Base-by-base conservation (phyloP, 2,888 invertebrate genomes). In the Tiliacea citrago region DNA sequence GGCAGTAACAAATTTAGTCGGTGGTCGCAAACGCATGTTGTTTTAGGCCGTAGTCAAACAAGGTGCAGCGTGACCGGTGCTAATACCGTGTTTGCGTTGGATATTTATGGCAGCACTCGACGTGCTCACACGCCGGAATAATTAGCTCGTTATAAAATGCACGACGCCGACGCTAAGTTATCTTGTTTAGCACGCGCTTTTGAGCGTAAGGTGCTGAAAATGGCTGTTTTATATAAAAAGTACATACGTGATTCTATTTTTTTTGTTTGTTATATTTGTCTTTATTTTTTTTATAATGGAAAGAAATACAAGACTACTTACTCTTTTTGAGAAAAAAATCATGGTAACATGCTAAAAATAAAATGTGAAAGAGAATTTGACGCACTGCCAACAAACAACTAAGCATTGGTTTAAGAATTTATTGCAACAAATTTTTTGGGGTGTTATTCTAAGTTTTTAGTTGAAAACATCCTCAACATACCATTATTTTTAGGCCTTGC, bases 11-110 rank as follows among this genome's bases (percentile, higher is more conserved):
- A 95, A 95, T 95, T 95, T 92, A 92, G 93, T 91, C 91, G 90
- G 92, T 88, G 92, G 93, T 93, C 94, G 94, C 95, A 95, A 94
- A 95, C 95, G 94, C 94, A 90, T 96, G 96, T 96, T 96, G 96
- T 95, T 96, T 96, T 96, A 96, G 96, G 96, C 93, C 94, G 90
- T 92, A 90, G 85, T 89, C 94, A 96, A 96, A 96, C 96, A 96
- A 83, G 90, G 90, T 92, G 94, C 95, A 95, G 93, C 94, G 93
- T 95, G 95, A 95, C 96, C 95, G 93, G 92, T 94, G 95, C 95
- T 95, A 95, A 96, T 94, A 93, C 93, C 85, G 89, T 96, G 96
- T 96, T 96, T 96, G 91, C 93, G 88, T 91, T 91, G 90, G 90
- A 95, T 96, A 96, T 96, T 96, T 96, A 96, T 96, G 94, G 93